These are phyloP conservation scores for Pachydiplax longipennis DNA, from an alignment of 2,888 invertebrate species.

Conservation along the genomic window DNA sequence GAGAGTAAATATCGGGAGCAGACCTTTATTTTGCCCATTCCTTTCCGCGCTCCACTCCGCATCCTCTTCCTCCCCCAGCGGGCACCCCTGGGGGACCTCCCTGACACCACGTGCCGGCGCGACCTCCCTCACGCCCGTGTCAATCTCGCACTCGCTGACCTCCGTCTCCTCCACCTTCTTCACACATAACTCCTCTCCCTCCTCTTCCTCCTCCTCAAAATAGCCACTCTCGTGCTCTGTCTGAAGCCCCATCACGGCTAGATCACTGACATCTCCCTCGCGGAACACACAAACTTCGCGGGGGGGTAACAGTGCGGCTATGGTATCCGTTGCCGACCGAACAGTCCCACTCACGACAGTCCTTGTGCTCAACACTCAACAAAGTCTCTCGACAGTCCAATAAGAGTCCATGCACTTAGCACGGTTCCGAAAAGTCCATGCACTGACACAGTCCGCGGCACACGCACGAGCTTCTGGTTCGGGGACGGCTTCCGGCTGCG, in stretches of 20 bases:
- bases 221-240: conserved; percentile 84
- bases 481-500: background rate
- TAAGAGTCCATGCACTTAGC: background rate
- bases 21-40: conserved; percentile 20
- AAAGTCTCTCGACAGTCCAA: background rate
- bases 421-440: background rate
- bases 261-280: conserved; percentile 1
- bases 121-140: background rate
- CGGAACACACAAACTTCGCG: background rate
- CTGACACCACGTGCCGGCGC: background rate
- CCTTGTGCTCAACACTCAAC: background rate
- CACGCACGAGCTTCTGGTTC: background rate
- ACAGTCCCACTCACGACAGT: background rate
- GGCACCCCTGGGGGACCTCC: background rate
- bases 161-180: background rate
- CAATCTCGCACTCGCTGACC: conserved; percentile 30
- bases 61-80: background rate
- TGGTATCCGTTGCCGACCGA: background rate
- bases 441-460: background rate
- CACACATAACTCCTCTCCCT: conserved; percentile 19
- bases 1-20: background rate
- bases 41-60: background rate
- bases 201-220: conserved; percentile 72
- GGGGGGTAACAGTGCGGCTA: background rate
- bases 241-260: conserved; percentile 64